phyloP scores from a whole-genome alignment of 2,888 invertebrate species.

The Tupiocoris notatus region DNA sequence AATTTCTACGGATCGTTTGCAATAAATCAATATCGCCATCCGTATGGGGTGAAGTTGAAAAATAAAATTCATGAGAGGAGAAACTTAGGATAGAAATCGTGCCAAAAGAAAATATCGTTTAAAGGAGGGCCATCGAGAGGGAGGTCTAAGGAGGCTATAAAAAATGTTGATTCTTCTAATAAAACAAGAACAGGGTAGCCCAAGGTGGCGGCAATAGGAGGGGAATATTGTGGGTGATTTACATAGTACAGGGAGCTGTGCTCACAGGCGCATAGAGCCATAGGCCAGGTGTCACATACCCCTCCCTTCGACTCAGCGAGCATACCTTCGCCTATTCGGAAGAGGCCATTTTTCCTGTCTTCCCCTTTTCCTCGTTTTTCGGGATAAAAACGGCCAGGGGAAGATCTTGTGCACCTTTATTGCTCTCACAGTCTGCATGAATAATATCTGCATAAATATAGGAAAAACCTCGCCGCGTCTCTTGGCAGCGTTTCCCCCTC shows the following conservation, averaged over 20 bases:
- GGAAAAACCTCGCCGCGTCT: conserved; percentile 1
- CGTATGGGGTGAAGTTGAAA: too few relatives aligned
- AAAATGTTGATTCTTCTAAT: conserved; percentile 39
- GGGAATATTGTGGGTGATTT: conserved; percentile 34
- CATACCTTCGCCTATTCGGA: conserved; percentile 14
- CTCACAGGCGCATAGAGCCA: not conserved
- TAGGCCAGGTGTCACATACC: conserved; percentile 34
- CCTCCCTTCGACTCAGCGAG: not conserved
- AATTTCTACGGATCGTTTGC: too few relatives aligned
- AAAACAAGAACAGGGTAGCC: conserved; percentile 31
- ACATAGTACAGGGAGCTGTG: conserved; percentile 25
- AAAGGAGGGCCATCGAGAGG: not conserved
- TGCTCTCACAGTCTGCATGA: conserved; percentile 37
- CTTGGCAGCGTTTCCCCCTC: not conserved
- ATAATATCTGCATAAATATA: conserved; percentile 39
- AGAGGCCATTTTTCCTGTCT: not conserved
- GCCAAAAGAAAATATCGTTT: not conserved
- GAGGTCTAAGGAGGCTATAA: conserved; percentile 2
- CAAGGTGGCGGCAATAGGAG: conserved; percentile 33
- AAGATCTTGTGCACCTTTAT: conserved; percentile 35
- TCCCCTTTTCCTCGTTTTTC: too few relatives aligned
- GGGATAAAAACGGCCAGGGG: not conserved
- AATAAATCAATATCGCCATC: too few relatives aligned
- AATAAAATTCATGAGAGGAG: too few relatives aligned
- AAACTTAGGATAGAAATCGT: not conserved